phyloP scores from a whole-genome alignment of 2,113 vertebrate species.

The Chaetops frenatus region DNA sequence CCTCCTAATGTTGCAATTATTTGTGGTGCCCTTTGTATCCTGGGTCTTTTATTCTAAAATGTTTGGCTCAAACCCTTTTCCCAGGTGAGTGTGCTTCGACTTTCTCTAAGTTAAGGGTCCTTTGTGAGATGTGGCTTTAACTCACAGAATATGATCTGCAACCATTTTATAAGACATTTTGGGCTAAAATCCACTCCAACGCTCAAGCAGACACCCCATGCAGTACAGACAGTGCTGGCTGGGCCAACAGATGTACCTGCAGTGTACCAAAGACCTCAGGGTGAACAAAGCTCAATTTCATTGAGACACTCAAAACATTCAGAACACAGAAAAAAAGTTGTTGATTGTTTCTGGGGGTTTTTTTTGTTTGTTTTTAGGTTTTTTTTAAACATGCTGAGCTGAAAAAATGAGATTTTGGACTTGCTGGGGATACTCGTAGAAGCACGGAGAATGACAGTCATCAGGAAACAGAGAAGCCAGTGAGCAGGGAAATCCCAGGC shows the following conservation, averaged over 20 bases:
- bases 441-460: neutral
- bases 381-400: neutral
- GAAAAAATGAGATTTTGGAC: neutral
- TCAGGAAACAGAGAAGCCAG: rapidly evolving
- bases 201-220: neutral
- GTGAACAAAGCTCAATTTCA: neutral
- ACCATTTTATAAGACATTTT: neutral
- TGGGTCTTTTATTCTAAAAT: constrained; percentile 29
- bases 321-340: neutral
- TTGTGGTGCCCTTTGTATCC: constrained; percentile 16
- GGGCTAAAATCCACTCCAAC: neutral
- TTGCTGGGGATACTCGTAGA: neutral
- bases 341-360: neutral
- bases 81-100: constrained; percentile 50
- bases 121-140: constrained; percentile 39
- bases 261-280: neutral
- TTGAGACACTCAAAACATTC: neutral
- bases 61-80: constrained; percentile 52
- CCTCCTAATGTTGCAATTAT: constrained; percentile 53
- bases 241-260: neutral
- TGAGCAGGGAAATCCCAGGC: neutral
- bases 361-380: too few species aligned
- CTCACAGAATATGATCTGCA: neutral
- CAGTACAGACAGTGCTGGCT: neutral
- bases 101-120: constrained; percentile 41